These are phyloP conservation scores for Drosophila auraria DNA, from an alignment of 1,140 invertebrate species.

Conservation along the genomic window DNA sequence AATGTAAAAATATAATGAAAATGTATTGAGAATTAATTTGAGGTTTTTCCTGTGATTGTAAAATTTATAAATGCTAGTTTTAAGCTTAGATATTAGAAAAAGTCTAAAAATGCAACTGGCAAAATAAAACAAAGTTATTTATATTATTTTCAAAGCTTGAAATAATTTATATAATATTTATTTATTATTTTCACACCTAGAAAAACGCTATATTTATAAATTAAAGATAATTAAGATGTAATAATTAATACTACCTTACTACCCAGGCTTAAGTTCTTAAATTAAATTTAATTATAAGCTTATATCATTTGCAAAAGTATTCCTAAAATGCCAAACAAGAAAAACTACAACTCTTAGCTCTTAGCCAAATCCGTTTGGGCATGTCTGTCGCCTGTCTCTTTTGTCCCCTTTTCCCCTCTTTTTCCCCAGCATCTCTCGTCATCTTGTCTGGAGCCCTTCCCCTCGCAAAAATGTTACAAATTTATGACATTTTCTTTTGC, in stretches of 20 bases:
- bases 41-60: too few species aligned
- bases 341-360: background rate
- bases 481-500: slow-evolving; percentile 75
- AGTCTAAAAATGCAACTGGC: too few species aligned
- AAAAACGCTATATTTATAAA: background rate
- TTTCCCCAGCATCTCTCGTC: slow-evolving; percentile 21
- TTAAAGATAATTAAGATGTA: background rate
- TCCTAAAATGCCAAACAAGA: background rate
- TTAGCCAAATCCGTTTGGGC: slow-evolving; percentile 24
- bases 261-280: background rate
- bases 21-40: too few species aligned
- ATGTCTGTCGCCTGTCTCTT: slow-evolving; percentile 27
- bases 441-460: slow-evolving; percentile 13
- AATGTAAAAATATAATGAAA: too few species aligned
- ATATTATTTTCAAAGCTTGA: background rate
- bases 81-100: too few species aligned
- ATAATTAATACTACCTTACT: background rate
- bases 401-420: background rate
- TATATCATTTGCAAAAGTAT: background rate
- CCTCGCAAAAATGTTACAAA: slow-evolving; percentile 74
- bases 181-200: background rate
- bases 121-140: background rate
- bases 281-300: background rate
- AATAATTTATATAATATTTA: background rate
- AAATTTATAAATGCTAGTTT: too few species aligned